These are phyloP conservation scores for Seira sanloemensis DNA, from an alignment of 2,888 invertebrate genomes.

Conservation along the genomic window DNA sequence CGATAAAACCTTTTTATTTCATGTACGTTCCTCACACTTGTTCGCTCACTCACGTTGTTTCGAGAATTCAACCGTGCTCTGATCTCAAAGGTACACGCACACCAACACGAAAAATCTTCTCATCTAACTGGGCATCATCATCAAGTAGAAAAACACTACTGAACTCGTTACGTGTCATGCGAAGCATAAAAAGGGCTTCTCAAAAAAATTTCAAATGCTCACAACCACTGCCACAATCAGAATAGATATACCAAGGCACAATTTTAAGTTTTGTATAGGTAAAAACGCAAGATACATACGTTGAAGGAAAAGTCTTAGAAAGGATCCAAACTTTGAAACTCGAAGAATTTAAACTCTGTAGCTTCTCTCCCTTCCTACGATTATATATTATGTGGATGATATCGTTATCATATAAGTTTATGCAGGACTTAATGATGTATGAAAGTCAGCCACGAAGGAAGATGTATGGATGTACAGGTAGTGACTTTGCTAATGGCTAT, in stretches of 20 bases:
- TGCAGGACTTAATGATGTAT: not conserved
- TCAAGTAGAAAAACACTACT: conserved; percentile 45
- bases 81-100: not conserved
- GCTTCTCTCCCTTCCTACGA: not conserved
- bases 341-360: not conserved
- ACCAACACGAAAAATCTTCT: not conserved
- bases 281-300: not conserved
- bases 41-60: not conserved
- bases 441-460: too few species aligned
- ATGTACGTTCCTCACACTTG: conserved; percentile 30
- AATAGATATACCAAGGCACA: not conserved
- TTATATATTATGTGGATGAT: conserved; percentile 7
- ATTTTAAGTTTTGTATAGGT: not conserved
- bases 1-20: conserved; percentile 15
- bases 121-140: conserved; percentile 37
- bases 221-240: not conserved
- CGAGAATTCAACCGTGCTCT: conserved; percentile 6
- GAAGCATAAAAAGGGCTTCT: conserved; percentile 61
- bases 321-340: not conserved
- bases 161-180: conserved; percentile 57
- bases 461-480: too few species aligned
- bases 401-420: not conserved
- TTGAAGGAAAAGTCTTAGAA: conserved; percentile 9
- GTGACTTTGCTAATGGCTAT: not conserved
- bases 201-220: conserved; percentile 24